These are phyloP conservation scores for Lingula anatina DNA, from an alignment of 2,888 invertebrate genomes.

Conservation along the genomic window DNA sequence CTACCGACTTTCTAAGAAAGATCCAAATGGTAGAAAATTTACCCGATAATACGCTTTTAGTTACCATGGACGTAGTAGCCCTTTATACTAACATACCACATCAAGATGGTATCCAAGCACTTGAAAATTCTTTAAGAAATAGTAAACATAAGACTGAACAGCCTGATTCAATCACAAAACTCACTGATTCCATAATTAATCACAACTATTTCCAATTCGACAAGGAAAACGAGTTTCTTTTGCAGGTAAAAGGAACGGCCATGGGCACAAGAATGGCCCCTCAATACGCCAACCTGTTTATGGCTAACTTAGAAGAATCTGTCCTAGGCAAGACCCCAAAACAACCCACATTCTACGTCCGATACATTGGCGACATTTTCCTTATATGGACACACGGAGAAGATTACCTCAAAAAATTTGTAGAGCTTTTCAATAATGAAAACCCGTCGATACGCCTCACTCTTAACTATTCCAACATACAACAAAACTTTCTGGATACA, in stretches of 20 bases:
- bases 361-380: constrained; percentile 14
- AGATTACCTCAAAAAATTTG: background rate
- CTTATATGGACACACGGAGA: constrained; percentile 7
- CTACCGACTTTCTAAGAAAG: background rate
- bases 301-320: constrained; percentile 10
- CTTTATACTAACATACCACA: constrained; percentile 9
- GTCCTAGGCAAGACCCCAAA: constrained; percentile 1
- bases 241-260: constrained; percentile 11
- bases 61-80: constrained; percentile 10
- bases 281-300: constrained; percentile 11
- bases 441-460: too few species aligned
- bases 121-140: constrained; percentile 2
- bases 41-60: background rate
- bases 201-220: constrained; percentile 11
- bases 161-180: too few species aligned
- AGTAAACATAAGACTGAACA: constrained; percentile 3
- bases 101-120: constrained; percentile 6
- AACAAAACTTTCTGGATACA: background rate
- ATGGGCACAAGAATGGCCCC: constrained; percentile 15
- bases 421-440: background rate
- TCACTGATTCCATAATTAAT: constrained; percentile 1
- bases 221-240: constrained; percentile 3
- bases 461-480: background rate
- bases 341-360: constrained; percentile 4
- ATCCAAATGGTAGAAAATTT: too few species aligned